phyloP scores from a whole-genome alignment of 2,797 vertebrate genomes.

The Cirrhinus mrigala region DNA sequence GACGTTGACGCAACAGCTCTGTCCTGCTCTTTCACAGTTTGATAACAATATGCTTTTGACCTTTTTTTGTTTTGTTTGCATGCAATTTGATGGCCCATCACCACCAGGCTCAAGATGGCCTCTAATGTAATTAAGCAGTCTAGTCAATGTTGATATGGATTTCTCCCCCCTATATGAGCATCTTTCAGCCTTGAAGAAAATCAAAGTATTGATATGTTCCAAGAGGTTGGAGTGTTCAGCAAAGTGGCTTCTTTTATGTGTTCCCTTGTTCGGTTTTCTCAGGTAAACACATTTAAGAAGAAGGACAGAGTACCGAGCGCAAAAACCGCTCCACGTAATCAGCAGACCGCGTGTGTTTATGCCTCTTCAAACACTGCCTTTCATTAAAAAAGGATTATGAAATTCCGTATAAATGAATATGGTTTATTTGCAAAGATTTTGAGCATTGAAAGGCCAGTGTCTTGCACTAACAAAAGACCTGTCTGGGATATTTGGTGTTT shows the following conservation, averaged over 20 bases:
- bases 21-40: conserved; percentile 58
- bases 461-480: conserved; percentile 24
- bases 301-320: conserved; percentile 62
- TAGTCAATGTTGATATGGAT: conserved; percentile 73
- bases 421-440: conserved; percentile 55
- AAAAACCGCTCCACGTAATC: conserved; percentile 45
- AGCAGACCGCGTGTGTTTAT: conserved; percentile 47
- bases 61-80: conserved; percentile 75
- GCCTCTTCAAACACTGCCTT: conserved; percentile 24
- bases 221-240: conserved; percentile 73
- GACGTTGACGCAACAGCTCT: conserved; percentile 53
- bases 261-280: conserved; percentile 63
- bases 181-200: conserved; percentile 66
- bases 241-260: conserved; percentile 73
- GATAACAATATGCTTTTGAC: conserved; percentile 71
- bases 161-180: conserved; percentile 63
- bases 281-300: conserved; percentile 59
- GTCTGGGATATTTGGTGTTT: background rate
- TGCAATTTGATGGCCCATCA: conserved; percentile 70
- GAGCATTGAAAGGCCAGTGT: conserved; percentile 40
- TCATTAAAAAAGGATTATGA: conserved; percentile 32
- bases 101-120: conserved; percentile 71
- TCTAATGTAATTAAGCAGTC: conserved; percentile 82
- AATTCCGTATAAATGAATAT: conserved; percentile 53
- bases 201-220: conserved; percentile 81